Evolutionary conservation across 1,140 invertebrate species (phyloP), one percentile per base, ranked within the genome.

Genomic region (Drosophila ficusphila): DNA sequence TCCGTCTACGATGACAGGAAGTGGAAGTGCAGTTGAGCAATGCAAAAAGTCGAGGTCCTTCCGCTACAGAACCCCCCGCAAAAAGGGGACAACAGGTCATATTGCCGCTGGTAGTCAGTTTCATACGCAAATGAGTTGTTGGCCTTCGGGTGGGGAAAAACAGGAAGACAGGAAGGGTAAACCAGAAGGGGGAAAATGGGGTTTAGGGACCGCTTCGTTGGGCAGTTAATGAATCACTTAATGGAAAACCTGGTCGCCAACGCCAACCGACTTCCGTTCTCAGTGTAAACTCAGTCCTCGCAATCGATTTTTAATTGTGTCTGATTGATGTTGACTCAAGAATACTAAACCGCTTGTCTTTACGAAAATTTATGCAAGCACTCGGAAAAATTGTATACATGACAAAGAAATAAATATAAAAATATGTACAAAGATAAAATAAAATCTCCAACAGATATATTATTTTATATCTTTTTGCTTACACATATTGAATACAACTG

Each of bases 221-320:
- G 44, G 61, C 67, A 81, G 76, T 76, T 86, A 86, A 86, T 86
- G 81, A 86, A 86, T 86, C 81, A 88, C 77, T 77, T 82, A 86
- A 86, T 86, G 82, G 82, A 77, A 82, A 86, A 70, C 60, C 69
- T 53, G 27, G 64, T 65, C 60, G 64, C 42, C 54, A 58, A 39
- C 41, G 58, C 39, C 53, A 57, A 42, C 77, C 49, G 52, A 82
- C 83, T 86, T 88, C 81, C 81, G 81, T 52, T 85, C 23, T 33
- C 38, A 41, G 34, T 11, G 53, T 19, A 18, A 16, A 41, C 42
- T 27, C 46, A 23, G 16, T 33, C 25, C 21, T 7, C 41, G 25
- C 31, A 53, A 85, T 85, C 68, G 82, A 85, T 88, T 81, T 77
- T 76, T 69, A 81, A 86, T 65, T 86, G 36, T 23, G 25, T 23